phyloP scores from a whole-genome alignment of 2,888 invertebrate species.

The Lepidocyrtinus sp. region DNA sequence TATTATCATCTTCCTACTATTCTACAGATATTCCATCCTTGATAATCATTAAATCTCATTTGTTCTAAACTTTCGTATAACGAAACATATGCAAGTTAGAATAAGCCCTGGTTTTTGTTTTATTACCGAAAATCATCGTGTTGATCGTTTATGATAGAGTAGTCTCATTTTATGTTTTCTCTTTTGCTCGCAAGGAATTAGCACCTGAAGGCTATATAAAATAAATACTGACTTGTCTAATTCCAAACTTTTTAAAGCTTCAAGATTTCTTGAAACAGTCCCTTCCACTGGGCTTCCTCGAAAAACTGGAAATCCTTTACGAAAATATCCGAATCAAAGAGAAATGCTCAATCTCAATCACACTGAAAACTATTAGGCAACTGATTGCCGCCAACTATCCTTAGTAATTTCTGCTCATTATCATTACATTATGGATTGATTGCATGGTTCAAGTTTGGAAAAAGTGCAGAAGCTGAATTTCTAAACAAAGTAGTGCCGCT shows the following conservation, averaged over 20 bases:
- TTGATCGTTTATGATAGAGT: not conserved
- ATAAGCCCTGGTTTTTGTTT: too few species aligned
- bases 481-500: not conserved
- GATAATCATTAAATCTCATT: not conserved
- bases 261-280: too few species aligned
- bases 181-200: conserved; percentile 6
- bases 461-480: too few species aligned
- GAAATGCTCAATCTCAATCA: too few species aligned
- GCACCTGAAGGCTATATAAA: too few species aligned
- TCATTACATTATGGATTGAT: not conserved
- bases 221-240: too few species aligned
- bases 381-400: not conserved
- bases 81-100: too few species aligned
- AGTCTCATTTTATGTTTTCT: conserved; percentile 12
- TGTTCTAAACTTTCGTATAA: too few species aligned
- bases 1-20: not conserved
- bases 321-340: too few species aligned
- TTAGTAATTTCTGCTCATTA: not conserved
- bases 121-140: not conserved
- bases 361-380: conserved; percentile 23
- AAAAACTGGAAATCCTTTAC: conserved; percentile 21
- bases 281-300: not conserved
- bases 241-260: too few species aligned
- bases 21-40: not conserved
- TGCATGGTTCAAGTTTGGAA: too few species aligned